Conservation (phyloP, 1,140 invertebrate genomes). For the Drepana arcuata region DNA sequence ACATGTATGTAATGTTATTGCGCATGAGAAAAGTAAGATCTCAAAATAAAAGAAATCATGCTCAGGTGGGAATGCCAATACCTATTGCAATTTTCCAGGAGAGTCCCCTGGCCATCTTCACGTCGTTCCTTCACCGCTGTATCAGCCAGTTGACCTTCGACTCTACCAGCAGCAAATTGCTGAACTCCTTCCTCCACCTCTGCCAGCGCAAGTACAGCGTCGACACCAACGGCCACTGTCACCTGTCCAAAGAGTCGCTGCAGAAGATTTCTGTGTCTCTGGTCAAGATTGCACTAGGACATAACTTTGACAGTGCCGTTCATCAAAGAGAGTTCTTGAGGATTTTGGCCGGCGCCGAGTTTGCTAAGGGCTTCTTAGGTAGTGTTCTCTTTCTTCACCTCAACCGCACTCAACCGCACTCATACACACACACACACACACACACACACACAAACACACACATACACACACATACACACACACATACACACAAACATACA, state of each 20-base stretch:
- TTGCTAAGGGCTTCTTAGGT: slow-evolving; percentile 73
- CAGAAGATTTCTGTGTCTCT: slow-evolving; percentile 66
- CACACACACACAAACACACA: too few species aligned
- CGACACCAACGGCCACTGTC: slow-evolving; percentile 58
- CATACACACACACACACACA: too few species aligned
- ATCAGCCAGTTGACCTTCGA: slow-evolving; percentile 42
- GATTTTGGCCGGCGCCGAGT: slow-evolving; percentile 62
- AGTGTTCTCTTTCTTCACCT: too few species aligned
- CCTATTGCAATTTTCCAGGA: slow-evolving; percentile 73
- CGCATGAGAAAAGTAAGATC: too few species aligned
- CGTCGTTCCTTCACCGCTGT: slow-evolving; percentile 57
- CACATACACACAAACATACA: too few species aligned
- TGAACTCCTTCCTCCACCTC: slow-evolving; percentile 40
- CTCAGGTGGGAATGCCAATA: too few species aligned
- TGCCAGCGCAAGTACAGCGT: slow-evolving; percentile 51
- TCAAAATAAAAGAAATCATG: too few species aligned
- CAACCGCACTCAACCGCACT: too few species aligned
- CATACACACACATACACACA: too few species aligned
- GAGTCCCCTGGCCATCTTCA: slow-evolving; percentile 72
- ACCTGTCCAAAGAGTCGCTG: slow-evolving; percentile 65
- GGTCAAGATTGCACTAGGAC: slow-evolving; percentile 67
- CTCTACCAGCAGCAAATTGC: slow-evolving; percentile 30
- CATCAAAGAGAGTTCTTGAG: slow-evolving; percentile 73
- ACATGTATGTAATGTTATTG: too few species aligned
- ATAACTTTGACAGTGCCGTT: slow-evolving; percentile 70